A percentile compares a stretch with the other conserved stretches of the same genome.
Evolutionary conservation across 2,797 vertebrate species (phyloP).

Genomic region (Gymnoscopelus microlampas): DNA sequence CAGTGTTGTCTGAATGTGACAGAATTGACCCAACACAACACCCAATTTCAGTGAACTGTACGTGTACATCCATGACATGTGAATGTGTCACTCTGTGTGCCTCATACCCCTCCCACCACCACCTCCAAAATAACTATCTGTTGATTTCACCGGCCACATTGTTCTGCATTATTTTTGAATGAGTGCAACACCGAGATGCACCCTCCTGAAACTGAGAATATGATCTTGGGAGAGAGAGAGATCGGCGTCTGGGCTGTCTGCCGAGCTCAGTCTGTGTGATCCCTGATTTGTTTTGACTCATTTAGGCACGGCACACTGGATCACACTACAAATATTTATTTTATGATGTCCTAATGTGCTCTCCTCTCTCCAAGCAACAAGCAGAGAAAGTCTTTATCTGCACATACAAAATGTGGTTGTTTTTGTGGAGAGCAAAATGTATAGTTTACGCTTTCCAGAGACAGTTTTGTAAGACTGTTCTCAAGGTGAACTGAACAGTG

Average conservation of each 20-base stretch:
- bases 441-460: conserved; percentile 45
- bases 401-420: conserved; percentile 57
- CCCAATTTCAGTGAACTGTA: background rate
- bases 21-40: conserved; percentile 3
- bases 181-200: conserved; percentile 43
- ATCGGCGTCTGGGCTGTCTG: conserved; percentile 34
- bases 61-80: conserved; percentile 1
- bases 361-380: conserved; percentile 14
- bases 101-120: conserved; percentile 7
- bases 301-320: conserved; percentile 54
- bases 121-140: background rate
- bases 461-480: conserved; percentile 44
- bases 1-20: conserved; percentile 24
- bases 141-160: conserved; percentile 41
- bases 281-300: conserved; percentile 60
- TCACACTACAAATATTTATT: conserved; percentile 52
- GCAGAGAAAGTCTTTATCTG: conserved; percentile 53
- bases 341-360: conserved; percentile 59
- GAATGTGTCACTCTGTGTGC: conserved; percentile 12
- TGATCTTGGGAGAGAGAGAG: conserved; percentile 45
- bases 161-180: conserved; percentile 50
- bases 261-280: conserved; percentile 46
- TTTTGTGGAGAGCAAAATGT: conserved; percentile 30
- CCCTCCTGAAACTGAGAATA: conserved; percentile 65
- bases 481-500: conserved; percentile 72